Evolutionary conservation across 2,113 vertebrate genomes (phyloP), one percentile per base, ranked within the genome.

Genomic region (Chaetura pelagica): DNA sequence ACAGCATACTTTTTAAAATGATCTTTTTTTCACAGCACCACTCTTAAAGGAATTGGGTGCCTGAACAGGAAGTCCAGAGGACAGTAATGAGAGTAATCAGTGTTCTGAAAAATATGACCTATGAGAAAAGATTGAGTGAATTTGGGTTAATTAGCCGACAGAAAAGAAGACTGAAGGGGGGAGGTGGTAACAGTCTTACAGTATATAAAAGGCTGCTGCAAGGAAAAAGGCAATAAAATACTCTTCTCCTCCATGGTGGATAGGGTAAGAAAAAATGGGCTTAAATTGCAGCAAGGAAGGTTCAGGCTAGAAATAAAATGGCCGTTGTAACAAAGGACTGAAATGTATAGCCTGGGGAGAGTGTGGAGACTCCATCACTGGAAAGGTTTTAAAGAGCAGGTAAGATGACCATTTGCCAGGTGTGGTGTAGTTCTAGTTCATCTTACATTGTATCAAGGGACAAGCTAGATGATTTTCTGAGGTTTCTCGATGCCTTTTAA

Each of bases 141-240:
- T 82, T 88, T 85, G 42, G 64, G 72, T 88, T 83, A 71, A 92
- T 93, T 86, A 88, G 57, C 52, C 44, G 0, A 27, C 66, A 87
- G 90, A 88, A 76, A 85, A 83, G n/a, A 73, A 42, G 15, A 40
- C 59, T 86, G 83, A 88, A 95, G 35, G 19, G 30, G 22, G 27
- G 66, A 83, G 22, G 8, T 63, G 68, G 44, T 73, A 92, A 69
- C 35, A 80, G 26, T 83, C 82, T 73, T 72, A 48, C 58, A 85
- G 71, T 82, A 63, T 80, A 67, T 83, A 92, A 93, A 94, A 95
- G 34, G 19, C 67, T 90, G 51, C 63, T 94, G 24, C 55, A 80
- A 86, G 85, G 40, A 54, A 95, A 84, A 94, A 69, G 27, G n/a
- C 72, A 73, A 59, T 92, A 77, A 96, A 66, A 30, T 58, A 11